phyloP scores from a whole-genome alignment of 2,888 invertebrate species.

The Neoscelio sp. region DNA sequence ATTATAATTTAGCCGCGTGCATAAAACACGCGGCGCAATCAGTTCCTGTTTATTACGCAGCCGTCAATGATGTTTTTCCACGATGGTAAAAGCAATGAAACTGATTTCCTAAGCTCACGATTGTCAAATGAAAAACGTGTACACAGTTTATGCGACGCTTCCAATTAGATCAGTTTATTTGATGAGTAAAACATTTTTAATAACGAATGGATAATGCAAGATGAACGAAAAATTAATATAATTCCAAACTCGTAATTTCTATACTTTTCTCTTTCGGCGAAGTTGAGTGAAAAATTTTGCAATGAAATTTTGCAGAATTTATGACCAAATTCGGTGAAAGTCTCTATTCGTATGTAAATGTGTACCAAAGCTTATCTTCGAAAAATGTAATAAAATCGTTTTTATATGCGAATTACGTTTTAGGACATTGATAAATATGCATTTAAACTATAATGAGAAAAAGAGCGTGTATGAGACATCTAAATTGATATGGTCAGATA shows the following conservation, averaged over 20 bases:
- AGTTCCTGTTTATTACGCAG: constrained; percentile 37
- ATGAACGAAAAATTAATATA: constrained; percentile 26
- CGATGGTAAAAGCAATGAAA: constrained; percentile 35
- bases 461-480: background rate
- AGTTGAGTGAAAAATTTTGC: constrained; percentile 50
- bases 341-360: constrained; percentile 53
- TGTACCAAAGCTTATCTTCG: constrained; percentile 34
- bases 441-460: constrained; percentile 19
- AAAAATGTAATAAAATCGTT: constrained; percentile 50
- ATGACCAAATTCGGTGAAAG: constrained; percentile 36
- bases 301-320: constrained; percentile 52
- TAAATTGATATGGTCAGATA: too few species aligned
- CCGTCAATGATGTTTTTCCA: constrained; percentile 34
- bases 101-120: constrained; percentile 46
- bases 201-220: constrained; percentile 37
- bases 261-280: constrained; percentile 10
- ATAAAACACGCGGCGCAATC: constrained; percentile 37
- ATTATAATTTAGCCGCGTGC: constrained; percentile 47
- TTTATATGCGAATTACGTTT: constrained; percentile 41
- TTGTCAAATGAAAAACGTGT: constrained; percentile 27
- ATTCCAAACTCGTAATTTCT: constrained; percentile 47
- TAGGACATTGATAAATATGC: constrained; percentile 25
- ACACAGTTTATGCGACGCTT: constrained; percentile 35
- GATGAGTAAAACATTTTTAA: constrained; percentile 50
- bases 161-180: constrained; percentile 53